A percentile compares a stretch with the other conserved stretches of the same genome.
Conservation (phyloP, 2,888 invertebrate species). For the Tricholauxania praeusta region DNA sequence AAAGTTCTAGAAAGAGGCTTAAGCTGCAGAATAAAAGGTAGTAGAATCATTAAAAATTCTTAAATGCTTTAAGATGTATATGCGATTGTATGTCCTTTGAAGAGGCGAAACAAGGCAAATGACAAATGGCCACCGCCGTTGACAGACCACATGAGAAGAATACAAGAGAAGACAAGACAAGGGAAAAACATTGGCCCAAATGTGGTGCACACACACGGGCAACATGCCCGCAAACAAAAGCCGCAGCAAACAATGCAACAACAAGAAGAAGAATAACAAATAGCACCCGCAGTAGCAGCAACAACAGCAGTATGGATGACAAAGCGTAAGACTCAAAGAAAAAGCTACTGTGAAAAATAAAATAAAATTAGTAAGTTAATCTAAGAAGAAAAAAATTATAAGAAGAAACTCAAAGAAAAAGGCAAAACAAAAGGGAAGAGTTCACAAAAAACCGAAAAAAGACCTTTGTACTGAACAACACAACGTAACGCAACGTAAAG, state of each 20-base stretch:
- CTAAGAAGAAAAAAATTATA: neutral
- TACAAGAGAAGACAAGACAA: slow-evolving; percentile 6
- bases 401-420: neutral
- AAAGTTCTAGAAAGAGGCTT: too few relatives aligned
- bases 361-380: slow-evolving; percentile 30
- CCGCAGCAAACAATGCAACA: neutral
- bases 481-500: neutral
- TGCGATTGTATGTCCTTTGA: slow-evolving; percentile 10
- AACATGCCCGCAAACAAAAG: neutral
- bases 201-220: too few relatives aligned
- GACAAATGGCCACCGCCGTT: neutral
- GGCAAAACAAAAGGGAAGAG: neutral
- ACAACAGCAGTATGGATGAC: slow-evolving; percentile 3
- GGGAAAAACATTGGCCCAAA: neutral
- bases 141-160: slow-evolving; percentile 18
- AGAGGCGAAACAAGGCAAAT: neutral
- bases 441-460: neutral
- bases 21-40: neutral
- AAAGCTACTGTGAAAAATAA: slow-evolving; percentile 1
- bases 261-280: neutral
- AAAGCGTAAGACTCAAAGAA: neutral
- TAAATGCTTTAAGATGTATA: neutral
- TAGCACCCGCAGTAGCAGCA: neutral
- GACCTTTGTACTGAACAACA: neutral
- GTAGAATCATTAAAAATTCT: neutral